phyloP scores from a whole-genome alignment of 2,113 vertebrate genomes.

The Danio rerio region DNA sequence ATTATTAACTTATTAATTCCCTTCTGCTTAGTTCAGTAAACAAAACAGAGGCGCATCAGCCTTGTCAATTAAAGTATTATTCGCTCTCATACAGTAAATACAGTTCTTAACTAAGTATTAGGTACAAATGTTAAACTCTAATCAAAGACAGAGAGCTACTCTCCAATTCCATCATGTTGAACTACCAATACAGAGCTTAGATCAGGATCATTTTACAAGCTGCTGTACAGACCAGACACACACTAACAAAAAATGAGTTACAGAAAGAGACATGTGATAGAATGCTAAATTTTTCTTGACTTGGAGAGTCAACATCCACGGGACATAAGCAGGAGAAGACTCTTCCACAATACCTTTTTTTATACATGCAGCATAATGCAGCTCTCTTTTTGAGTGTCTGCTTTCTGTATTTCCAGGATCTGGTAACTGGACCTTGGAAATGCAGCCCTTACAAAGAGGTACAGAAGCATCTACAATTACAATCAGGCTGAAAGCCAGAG shows the following conservation, averaged over 20 bases:
- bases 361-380: neutral
- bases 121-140: too few species aligned
- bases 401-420: conserved; percentile 10
- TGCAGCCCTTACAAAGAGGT: neutral
- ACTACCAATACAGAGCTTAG: neutral
- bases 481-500: neutral
- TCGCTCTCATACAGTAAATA: neutral
- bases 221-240: too few species aligned
- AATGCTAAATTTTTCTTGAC: neutral
- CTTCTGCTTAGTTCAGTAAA: too few species aligned
- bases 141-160: too few species aligned
- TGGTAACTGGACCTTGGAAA: conserved; percentile 3
- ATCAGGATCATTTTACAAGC: too few species aligned
- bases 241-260: neutral
- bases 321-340: neutral
- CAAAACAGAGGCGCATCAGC: too few species aligned
- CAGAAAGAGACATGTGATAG: neutral
- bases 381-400: neutral
- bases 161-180: neutral
- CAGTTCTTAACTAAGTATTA: neutral
- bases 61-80: too few species aligned
- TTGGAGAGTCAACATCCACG: neutral
- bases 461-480: neutral
- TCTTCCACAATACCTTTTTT: neutral
- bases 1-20: too few species aligned